Conservation (phyloP, 2,888 invertebrate species). For the Scaptodrosophila latifasciaeformis region DNA sequence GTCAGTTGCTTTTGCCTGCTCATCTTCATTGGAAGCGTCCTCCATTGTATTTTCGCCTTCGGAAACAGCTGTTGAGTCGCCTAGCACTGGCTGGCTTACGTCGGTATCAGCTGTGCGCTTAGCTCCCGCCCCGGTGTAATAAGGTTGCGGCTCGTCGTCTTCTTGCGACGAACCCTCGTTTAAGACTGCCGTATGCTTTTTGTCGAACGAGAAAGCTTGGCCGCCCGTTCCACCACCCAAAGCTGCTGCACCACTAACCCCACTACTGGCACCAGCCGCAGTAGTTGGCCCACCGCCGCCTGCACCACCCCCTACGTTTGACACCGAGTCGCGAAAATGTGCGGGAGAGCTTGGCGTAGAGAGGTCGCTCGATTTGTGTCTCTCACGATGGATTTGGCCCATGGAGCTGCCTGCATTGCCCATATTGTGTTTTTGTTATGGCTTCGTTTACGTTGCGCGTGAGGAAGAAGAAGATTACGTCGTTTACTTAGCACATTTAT, state of each 20-base stretch:
- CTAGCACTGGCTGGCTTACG: constrained; percentile 22
- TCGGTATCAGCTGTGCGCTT: constrained; percentile 72
- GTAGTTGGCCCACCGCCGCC: constrained; percentile 21
- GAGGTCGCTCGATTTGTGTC: constrained; percentile 81
- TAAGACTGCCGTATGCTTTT: constrained; percentile 82
- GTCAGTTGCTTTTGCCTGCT: constrained; percentile 21
- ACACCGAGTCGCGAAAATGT: constrained; percentile 56
- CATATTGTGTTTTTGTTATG: constrained; percentile 48
- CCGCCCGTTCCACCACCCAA: constrained; percentile 77
- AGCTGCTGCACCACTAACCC: constrained; percentile 42
- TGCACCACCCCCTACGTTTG: constrained; percentile 5
- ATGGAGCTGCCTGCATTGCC: constrained; percentile 74
- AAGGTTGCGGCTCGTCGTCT: constrained; percentile 84
- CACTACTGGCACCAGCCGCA: constrained; percentile 25
- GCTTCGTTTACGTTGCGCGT: constrained; percentile 2
- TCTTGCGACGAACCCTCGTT: constrained; percentile 83
- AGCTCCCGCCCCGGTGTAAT: constrained; percentile 80
- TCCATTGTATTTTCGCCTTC: constrained; percentile 74
- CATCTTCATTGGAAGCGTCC: constrained; percentile 47
- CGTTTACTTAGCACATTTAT: constrained; percentile 45
- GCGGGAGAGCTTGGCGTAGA: constrained; percentile 72
- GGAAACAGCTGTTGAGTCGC: constrained; percentile 42
- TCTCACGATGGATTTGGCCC: constrained; percentile 79
- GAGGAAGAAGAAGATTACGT: no score
- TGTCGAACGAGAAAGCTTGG: constrained; percentile 91